Conservation (phyloP, 2,888 invertebrate species). For the Melanargia galathea region DNA sequence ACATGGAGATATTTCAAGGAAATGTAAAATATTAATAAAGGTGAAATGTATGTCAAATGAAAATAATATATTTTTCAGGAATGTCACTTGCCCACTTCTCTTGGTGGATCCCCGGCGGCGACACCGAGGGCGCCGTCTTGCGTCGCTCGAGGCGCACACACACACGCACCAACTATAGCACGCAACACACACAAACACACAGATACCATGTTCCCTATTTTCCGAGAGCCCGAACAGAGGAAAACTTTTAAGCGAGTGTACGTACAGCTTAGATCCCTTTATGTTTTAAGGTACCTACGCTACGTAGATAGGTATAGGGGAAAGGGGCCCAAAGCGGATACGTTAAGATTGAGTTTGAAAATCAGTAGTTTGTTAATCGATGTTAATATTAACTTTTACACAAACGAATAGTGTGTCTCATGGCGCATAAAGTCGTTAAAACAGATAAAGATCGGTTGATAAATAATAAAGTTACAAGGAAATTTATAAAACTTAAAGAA, state of each 20-base stretch:
- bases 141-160: constrained; percentile 67
- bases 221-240: constrained; percentile 35
- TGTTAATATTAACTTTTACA: too few species aligned
- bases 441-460: too few species aligned
- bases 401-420: too few species aligned
- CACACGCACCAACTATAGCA: constrained; percentile 44
- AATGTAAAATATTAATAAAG: too few species aligned
- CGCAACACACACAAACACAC: constrained; percentile 41
- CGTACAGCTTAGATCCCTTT: constrained; percentile 30
- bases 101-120: constrained; percentile 52
- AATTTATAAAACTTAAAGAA: too few species aligned
- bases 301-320: not conserved
- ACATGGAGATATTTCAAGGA: too few species aligned
- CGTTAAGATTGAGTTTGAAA: too few species aligned
- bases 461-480: too few species aligned
- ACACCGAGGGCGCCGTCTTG: constrained; percentile 63
- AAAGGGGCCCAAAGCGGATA: too few species aligned
- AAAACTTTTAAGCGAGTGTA: constrained; percentile 37
- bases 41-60: too few species aligned
- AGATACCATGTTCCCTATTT: constrained; percentile 31
- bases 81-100: constrained; percentile 50
- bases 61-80: constrained; percentile 19
- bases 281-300: constrained; percentile 7
- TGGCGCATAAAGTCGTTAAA: too few species aligned
- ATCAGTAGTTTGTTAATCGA: too few species aligned